phyloP scores from a whole-genome alignment of 2,797 vertebrate genomes.

The Acomys russatus region DNA sequence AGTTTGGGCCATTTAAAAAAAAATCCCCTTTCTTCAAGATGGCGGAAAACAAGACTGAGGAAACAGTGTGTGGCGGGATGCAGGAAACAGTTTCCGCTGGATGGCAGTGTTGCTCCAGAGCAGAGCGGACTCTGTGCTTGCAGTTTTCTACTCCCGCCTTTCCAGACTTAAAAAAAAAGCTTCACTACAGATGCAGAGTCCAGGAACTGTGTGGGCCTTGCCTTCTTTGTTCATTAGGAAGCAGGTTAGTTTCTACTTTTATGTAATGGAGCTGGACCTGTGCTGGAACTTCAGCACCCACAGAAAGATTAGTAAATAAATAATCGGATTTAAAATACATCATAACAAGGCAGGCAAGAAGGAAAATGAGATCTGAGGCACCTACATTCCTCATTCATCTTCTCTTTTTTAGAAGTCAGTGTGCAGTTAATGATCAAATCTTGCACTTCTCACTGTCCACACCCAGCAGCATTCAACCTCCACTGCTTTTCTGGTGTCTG shows the following conservation, averaged over 20 bases:
- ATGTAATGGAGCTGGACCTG: no score
- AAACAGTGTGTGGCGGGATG: accelerated
- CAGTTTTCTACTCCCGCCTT: background rate
- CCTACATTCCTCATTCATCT: accelerated
- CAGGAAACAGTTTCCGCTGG: background rate
- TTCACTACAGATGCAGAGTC: background rate
- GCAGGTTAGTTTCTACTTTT: background rate
- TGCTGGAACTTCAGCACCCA: background rate
- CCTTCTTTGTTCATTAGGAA: no score
- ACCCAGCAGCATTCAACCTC: background rate
- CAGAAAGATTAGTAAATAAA: background rate
- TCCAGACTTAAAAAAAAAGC: background rate
- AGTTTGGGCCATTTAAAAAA: background rate
- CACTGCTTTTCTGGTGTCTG: background rate
- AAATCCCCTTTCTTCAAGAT: background rate
- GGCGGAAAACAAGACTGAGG: no score
- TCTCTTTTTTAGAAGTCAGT: background rate
- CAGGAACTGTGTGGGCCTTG: no score
- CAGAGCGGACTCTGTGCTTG: background rate
- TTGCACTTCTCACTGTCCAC: background rate
- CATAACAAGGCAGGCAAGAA: no score
- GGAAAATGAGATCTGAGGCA: background rate
- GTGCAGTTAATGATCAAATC: accelerated
- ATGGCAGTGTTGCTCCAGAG: background rate
- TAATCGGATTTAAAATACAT: no score